phyloP scores from a whole-genome alignment of 2,113 vertebrate species.

The Anhinga rufa region DNA sequence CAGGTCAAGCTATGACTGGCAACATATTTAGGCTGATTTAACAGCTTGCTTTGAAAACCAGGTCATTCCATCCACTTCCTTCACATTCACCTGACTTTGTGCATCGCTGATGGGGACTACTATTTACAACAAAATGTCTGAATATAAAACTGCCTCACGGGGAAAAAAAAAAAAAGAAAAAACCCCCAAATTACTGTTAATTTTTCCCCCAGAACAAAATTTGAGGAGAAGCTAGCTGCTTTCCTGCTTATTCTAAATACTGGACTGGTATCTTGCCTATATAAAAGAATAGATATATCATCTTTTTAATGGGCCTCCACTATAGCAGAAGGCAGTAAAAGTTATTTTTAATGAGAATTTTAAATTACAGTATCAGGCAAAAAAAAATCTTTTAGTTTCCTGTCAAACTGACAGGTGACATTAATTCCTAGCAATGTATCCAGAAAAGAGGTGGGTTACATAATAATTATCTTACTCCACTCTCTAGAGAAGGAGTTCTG shows the following conservation, averaged over 20 bases:
- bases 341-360: background rate
- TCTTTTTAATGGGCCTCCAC: background rate
- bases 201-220: background rate
- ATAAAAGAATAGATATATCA: background rate
- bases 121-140: background rate
- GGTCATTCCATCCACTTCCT: background rate
- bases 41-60: background rate
- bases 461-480: background rate
- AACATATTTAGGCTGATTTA: background rate
- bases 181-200: background rate
- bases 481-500: background rate
- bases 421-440: background rate
- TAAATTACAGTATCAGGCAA: background rate
- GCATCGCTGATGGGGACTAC: background rate
- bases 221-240: background rate
- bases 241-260: background rate
- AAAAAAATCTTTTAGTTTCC: background rate
- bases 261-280: background rate
- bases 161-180: background rate
- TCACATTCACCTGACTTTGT: background rate
- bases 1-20: background rate
- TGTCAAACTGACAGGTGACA: background rate
- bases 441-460: background rate
- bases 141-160: background rate
- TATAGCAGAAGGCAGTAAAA: background rate